These are phyloP conservation scores for Onychostoma macrolepis DNA, from an alignment of 2,113 vertebrate genomes.

Conservation along the genomic window DNA sequence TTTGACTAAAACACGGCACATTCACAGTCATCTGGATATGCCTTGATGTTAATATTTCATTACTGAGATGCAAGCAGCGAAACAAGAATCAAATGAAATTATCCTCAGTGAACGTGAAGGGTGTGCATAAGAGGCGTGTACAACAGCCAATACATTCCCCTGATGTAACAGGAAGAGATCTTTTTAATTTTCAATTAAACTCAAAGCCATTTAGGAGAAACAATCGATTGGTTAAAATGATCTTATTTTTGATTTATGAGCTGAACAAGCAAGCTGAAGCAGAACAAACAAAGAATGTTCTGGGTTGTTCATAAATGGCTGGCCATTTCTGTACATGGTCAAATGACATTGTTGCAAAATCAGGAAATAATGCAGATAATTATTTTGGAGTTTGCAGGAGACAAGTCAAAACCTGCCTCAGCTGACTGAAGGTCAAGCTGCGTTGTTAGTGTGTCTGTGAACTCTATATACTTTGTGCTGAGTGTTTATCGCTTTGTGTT, in stretches of 20 bases:
- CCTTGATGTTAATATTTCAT: conserved; percentile 8
- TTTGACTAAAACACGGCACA: neutral
- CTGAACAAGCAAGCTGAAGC: neutral
- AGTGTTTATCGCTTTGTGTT: neutral
- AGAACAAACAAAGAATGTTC: neutral
- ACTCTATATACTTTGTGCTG: neutral
- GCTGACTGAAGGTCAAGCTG: neutral
- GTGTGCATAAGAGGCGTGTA: neutral
- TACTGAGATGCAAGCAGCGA: neutral
- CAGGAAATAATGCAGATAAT: neutral
- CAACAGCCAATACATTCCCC: neutral
- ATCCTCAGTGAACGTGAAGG: neutral
- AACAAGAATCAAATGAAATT: neutral
- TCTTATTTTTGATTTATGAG: neutral
- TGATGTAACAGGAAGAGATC: neutral
- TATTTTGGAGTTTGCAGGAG: neutral
- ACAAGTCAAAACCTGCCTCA: neutral
- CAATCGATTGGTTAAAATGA: neutral
- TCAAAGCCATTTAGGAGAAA: neutral
- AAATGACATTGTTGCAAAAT: neutral
- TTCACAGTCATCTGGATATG: conserved; percentile 17
- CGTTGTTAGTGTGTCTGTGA: neutral
- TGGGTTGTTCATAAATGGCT: neutral
- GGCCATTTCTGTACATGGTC: neutral
- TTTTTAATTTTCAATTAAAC: neutral